These are phyloP conservation scores for Colaptes auratus DNA, from an alignment of 2,113 vertebrate genomes.

Conservation along the genomic window DNA sequence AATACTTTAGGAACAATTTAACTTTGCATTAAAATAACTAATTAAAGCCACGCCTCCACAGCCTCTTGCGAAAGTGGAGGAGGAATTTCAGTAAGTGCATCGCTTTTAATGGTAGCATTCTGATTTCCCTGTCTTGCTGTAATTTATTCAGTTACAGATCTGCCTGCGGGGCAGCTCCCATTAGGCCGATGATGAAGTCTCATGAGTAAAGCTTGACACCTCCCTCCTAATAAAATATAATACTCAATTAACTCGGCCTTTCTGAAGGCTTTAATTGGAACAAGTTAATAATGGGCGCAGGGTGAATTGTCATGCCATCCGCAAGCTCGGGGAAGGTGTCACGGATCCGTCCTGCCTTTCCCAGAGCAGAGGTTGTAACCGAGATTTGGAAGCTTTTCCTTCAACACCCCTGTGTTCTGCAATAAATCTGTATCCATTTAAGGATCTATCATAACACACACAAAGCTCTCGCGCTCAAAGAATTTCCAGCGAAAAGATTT, in stretches of 20 bases:
- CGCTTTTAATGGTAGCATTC: slow-evolving; percentile 52
- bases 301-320: slow-evolving; percentile 54
- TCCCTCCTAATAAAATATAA: slow-evolving; percentile 72
- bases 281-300: slow-evolving; percentile 67
- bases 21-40: slow-evolving; percentile 67
- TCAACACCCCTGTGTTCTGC: slow-evolving; percentile 59
- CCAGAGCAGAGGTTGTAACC: background rate
- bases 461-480: slow-evolving; percentile 67
- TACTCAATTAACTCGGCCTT: slow-evolving; percentile 68
- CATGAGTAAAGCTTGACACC: slow-evolving; percentile 68
- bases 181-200: slow-evolving; percentile 70
- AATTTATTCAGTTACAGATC: slow-evolving; percentile 54
- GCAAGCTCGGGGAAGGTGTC: slow-evolving; percentile 40
- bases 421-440: slow-evolving; percentile 71
- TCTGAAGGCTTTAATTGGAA: slow-evolving; percentile 69
- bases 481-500: slow-evolving; percentile 66
- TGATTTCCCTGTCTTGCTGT: slow-evolving; percentile 48
- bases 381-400: slow-evolving; percentile 59
- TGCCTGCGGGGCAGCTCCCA: slow-evolving; percentile 42
- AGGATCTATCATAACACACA: slow-evolving; percentile 58
- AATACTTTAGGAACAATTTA: slow-evolving; percentile 65
- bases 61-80: slow-evolving; percentile 54
- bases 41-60: slow-evolving; percentile 66
- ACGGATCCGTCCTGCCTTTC: slow-evolving; percentile 36
- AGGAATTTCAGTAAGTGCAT: slow-evolving; percentile 56